phyloP scores from a whole-genome alignment of 2,113 vertebrate species.

The Spermophilus dauricus region DNA sequence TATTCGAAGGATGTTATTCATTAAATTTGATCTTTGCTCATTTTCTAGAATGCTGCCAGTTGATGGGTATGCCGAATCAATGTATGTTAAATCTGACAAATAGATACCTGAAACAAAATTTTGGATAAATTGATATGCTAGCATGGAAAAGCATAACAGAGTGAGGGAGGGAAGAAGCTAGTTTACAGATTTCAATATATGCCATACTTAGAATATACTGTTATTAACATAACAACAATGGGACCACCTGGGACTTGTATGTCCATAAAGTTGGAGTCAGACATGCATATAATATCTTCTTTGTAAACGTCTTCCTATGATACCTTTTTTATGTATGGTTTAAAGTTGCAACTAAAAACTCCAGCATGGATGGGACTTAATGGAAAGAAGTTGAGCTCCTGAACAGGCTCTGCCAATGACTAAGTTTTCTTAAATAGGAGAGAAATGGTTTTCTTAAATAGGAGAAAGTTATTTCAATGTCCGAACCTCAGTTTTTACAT shows the following conservation, averaged over 20 bases:
- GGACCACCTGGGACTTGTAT: neutral
- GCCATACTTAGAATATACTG: neutral
- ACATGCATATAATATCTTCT: neutral
- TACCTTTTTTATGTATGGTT: neutral
- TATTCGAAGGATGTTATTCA: constrained; percentile 99
- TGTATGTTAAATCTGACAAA: constrained; percentile 98
- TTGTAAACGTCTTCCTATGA: neutral
- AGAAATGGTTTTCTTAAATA: too few species aligned
- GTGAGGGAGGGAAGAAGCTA: too few species aligned
- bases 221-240: neutral
- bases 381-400: neutral
- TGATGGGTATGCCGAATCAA: constrained; percentile 98
- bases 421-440: too few species aligned
- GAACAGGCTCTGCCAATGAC: neutral
- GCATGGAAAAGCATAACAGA: neutral
- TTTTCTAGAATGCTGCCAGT: constrained; percentile 99
- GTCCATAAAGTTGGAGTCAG: constrained; percentile 1
- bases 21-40: constrained; percentile 98
- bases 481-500: neutral
- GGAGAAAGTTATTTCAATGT: neutral
- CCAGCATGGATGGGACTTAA: neutral
- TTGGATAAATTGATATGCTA: constrained; percentile 57
- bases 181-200: neutral
- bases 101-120: constrained; percentile 94
- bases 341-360: neutral